Percentiles rank a stretch among this genome's conserved stretches.
These are phyloP conservation scores for Lepidocolaptes lacrymiger DNA, from an alignment of 2,797 vertebrate species.

Conservation along the genomic window DNA sequence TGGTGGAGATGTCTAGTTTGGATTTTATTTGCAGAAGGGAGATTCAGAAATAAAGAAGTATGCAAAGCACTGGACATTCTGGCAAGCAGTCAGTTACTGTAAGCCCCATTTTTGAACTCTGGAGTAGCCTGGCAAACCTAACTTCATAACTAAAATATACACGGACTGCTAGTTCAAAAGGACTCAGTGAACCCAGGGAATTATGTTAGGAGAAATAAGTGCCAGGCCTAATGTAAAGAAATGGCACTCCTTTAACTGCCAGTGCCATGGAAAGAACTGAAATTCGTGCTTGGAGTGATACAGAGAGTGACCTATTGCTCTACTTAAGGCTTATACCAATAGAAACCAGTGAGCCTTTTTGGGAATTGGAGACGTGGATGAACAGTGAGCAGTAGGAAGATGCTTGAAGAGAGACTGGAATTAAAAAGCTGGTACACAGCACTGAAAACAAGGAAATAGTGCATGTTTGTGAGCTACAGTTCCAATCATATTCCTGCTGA, in stretches of 20 bases:
- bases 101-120: neutral
- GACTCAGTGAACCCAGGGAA: neutral
- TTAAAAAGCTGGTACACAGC: neutral
- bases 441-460: neutral
- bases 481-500: neutral
- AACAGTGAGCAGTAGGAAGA: neutral
- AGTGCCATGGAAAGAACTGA: neutral
- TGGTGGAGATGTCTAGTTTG: neutral
- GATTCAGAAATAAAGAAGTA: neutral
- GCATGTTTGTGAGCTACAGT: neutral
- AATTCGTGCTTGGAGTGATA: neutral
- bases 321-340: neutral
- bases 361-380: neutral
- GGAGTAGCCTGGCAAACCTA: neutral
- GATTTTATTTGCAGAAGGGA: neutral
- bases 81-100: neutral
- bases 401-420: neutral
- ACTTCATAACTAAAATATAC: neutral
- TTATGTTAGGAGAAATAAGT: neutral
- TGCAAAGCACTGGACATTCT: neutral
- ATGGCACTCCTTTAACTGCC: neutral
- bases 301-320: neutral
- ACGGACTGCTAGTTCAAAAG: neutral
- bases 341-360: neutral
- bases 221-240: neutral